These are phyloP conservation scores for Agriopis marginaria DNA, from an alignment of 2,888 invertebrate species.

Conservation along the genomic window DNA sequence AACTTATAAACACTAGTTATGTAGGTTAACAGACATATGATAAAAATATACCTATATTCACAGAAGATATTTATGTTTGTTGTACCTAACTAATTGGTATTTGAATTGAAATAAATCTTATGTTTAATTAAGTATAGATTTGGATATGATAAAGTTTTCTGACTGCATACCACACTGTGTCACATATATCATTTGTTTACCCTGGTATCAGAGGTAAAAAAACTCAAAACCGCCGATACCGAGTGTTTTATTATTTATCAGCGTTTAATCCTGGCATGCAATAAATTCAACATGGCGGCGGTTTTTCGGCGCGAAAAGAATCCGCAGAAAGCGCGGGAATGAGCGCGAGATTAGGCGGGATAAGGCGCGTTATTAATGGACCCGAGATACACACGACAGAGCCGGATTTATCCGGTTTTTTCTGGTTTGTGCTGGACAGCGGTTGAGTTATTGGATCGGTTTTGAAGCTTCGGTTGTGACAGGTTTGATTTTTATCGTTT, in stretches of 20 bases:
- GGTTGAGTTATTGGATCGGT: constrained; percentile 50
- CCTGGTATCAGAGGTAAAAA: constrained; percentile 13
- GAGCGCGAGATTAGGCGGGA: constrained; percentile 82
- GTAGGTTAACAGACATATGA: too few relatives aligned
- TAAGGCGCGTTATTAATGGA: constrained; percentile 84
- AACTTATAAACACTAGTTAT: too few relatives aligned
- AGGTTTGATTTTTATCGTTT: constrained; percentile 16
- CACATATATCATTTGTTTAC: constrained; percentile 4
- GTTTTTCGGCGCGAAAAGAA: constrained; percentile 81
- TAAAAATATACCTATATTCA: too few relatives aligned
- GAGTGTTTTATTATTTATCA: constrained; percentile 63
- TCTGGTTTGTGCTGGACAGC: constrained; percentile 50
- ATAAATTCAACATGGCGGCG: constrained; percentile 81
- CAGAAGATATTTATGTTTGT: too few relatives aligned
- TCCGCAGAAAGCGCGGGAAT: constrained; percentile 83
- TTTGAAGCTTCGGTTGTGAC: constrained; percentile 27
- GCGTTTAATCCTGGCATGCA: constrained; percentile 74
- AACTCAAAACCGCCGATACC: constrained; percentile 38
- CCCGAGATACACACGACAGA: constrained; percentile 74
- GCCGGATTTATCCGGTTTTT: constrained; percentile 54
- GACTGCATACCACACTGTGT: not conserved
- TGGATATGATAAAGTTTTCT: too few relatives aligned
- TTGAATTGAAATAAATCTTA: too few relatives aligned
- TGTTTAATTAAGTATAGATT: too few relatives aligned
- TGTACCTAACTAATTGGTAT: too few relatives aligned